phyloP scores from a whole-genome alignment of 2,113 vertebrate species.

The Jaculus jaculus region DNA sequence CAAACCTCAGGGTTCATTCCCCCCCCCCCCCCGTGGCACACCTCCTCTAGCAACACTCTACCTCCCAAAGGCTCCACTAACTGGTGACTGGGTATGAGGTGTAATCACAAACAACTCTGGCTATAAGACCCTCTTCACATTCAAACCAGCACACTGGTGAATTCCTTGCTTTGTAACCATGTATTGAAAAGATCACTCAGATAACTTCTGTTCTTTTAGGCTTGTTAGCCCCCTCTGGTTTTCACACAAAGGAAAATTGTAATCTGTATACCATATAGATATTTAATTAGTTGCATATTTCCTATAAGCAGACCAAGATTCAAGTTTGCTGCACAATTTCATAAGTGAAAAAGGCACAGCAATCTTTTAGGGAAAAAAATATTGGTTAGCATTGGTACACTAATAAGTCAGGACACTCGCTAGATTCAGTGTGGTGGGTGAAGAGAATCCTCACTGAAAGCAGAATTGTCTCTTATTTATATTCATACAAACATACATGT shows the following conservation, averaged over 20 bases:
- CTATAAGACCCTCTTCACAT: too few relatives aligned
- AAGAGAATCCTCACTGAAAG: neutral
- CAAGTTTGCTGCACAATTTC: neutral
- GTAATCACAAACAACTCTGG: too few relatives aligned
- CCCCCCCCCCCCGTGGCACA: too few relatives aligned
- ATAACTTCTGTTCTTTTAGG: neutral
- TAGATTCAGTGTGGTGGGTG: neutral
- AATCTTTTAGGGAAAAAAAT: neutral
- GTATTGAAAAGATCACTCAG: neutral
- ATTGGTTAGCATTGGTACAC: neutral
- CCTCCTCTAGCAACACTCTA: too few relatives aligned
- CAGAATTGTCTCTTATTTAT: neutral
- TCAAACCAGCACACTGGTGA: neutral
- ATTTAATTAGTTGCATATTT: neutral
- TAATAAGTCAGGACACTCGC: neutral
- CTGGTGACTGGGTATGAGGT: too few relatives aligned
- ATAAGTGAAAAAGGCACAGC: neutral
- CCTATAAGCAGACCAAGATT: neutral
- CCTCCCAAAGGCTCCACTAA: too few relatives aligned
- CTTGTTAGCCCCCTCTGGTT: neutral
- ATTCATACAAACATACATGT: neutral
- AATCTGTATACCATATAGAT: conserved; percentile 1
- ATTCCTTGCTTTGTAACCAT: neutral
- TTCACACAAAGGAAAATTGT: neutral
- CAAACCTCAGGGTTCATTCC: too few relatives aligned